Percentiles rank a stretch among this genome's conserved stretches.
phyloP scores from a whole-genome alignment of 2,797 vertebrate genomes.

The Artibeus jamaicensis region DNA sequence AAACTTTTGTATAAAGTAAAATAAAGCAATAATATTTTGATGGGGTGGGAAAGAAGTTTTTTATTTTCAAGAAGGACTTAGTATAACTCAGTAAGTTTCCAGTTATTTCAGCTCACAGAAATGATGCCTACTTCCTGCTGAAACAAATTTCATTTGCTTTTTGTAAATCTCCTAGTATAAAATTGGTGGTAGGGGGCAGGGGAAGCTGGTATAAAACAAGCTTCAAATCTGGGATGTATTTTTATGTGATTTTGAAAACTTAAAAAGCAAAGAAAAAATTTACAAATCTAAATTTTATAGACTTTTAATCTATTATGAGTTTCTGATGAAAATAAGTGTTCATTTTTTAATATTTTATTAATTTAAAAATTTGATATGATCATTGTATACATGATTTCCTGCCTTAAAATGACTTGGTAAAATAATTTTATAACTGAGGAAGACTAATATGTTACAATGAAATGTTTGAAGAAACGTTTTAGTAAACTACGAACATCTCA shows the following conservation, averaged over 20 bases:
- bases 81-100: not conserved
- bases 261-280: not conserved
- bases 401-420: not conserved
- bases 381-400: not conserved
- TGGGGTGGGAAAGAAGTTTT: not conserved
- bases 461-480: not conserved
- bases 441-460: not conserved
- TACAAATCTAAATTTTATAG: not conserved
- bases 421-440: not conserved
- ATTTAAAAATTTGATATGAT: not conserved
- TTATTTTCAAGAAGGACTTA: not conserved
- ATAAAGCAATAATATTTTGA: not conserved
- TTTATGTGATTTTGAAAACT: not conserved
- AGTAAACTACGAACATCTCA: not conserved
- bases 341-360: not conserved
- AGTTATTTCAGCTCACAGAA: not conserved
- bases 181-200: not conserved
- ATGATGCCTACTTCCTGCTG: not conserved
- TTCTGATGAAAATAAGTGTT: slow-evolving; percentile 19
- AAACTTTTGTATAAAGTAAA: not conserved
- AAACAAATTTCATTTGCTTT: not conserved
- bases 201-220: not conserved
- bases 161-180: not conserved
- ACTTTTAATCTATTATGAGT: not conserved
- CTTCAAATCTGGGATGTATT: not conserved